phyloP scores from a whole-genome alignment of 2,113 vertebrate genomes.

The Pongo abelii region DNA sequence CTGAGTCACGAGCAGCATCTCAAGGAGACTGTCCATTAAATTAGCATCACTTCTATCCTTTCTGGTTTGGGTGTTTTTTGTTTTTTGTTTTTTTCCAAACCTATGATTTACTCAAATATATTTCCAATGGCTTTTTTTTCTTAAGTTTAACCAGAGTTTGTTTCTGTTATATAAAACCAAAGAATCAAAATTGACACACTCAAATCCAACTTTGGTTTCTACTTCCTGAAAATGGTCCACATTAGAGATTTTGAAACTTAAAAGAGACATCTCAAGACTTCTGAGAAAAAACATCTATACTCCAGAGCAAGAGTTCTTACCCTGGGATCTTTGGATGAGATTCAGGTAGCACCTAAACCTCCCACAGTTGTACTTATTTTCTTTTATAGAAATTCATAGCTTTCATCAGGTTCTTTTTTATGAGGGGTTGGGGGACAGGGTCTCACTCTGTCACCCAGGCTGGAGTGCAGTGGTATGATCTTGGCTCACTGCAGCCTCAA shows the following conservation, averaged over 20 bases:
- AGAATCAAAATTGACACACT: neutral
- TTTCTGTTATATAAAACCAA: neutral
- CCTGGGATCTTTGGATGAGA: neutral
- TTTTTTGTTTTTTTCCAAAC: neutral
- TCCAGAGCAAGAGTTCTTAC: neutral
- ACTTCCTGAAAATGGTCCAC: neutral
- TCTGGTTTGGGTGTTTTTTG: too few relatives aligned
- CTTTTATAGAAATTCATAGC: neutral
- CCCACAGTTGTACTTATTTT: neutral
- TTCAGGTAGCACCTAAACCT: neutral
- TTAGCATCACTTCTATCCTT: neutral
- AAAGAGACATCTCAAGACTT: neutral
- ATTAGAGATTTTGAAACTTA: neutral
- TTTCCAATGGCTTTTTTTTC: neutral
- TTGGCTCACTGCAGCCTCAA: too few relatives aligned
- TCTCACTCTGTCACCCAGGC: too few relatives aligned
- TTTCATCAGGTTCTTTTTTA: neutral
- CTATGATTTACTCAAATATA: neutral
- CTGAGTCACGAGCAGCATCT: neutral
- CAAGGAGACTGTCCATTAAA: neutral
- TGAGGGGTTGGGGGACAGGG: too few relatives aligned
- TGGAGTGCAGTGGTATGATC: too few relatives aligned
- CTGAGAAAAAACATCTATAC: neutral
- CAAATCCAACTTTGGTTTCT: neutral
- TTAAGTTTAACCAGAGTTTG: neutral